These are phyloP conservation scores for Ochropleura leucogaster DNA, from an alignment of 2,888 invertebrate genomes.

Conservation along the genomic window DNA sequence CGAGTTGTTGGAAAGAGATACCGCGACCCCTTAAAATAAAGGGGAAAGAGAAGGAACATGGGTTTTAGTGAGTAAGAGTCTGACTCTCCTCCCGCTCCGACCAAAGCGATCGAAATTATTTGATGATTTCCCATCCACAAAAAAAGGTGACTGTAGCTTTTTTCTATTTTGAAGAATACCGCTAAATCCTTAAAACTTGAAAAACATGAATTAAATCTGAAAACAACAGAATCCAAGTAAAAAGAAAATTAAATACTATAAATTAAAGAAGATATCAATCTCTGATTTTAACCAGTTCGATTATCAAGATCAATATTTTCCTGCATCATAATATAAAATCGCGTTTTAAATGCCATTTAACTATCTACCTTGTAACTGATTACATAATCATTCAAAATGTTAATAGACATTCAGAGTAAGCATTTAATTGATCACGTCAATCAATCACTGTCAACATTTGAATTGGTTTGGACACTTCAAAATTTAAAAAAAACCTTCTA, in stretches of 20 bases:
- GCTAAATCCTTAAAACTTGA: neutral
- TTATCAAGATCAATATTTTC: slow-evolving; percentile 1
- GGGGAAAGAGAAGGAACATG: no score
- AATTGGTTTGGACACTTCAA: neutral
- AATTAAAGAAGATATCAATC: slow-evolving; percentile 3
- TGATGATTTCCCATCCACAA: no score
- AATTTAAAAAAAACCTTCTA: neutral
- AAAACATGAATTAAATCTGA: neutral
- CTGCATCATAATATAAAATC: neutral
- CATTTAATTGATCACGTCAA: neutral
- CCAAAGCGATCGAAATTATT: no score
- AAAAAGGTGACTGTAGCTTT: neutral
- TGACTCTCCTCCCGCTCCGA: no score
- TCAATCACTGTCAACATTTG: neutral
- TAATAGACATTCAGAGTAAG: neutral
- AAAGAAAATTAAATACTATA: slow-evolving; percentile 12
- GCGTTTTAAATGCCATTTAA: neutral
- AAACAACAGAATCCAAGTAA: neutral
- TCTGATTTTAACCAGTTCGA: neutral
- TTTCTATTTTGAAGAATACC: neutral
- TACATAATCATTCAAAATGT: slow-evolving; percentile 1
- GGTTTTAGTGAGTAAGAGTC: no score
- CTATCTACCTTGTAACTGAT: neutral
- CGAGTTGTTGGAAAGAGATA: no score
- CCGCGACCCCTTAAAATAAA: no score